Base-by-base conservation (phyloP, 2,113 vertebrate species). In the Amphilophus citrinellus region DNA sequence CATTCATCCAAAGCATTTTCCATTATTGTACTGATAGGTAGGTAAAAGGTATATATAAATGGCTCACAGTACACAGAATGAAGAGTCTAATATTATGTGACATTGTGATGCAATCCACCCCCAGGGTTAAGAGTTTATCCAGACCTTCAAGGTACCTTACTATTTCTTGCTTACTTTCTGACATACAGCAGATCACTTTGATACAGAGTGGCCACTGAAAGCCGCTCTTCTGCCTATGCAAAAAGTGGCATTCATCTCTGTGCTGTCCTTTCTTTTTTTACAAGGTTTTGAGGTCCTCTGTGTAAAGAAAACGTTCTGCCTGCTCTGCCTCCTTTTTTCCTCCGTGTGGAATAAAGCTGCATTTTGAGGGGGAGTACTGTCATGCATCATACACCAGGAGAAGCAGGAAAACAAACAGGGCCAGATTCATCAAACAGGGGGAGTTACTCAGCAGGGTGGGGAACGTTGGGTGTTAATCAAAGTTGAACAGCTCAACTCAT, bases 401-500 rank as follows among this genome's bases (percentile, higher is more conserved):
- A 85, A 88, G 85, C 83, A 37, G 47, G 59, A 83, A 89, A 84
- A 90, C 89, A 91, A 91, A 91, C 87, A 87, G 65, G 86, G 77
- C 80, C 79, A 87, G 91, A 90, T 92, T 88, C 80, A 88, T 91
- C 88, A 85, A 88, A 86, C 82, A 77, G 80, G 59, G 65, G 66
- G 62, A 84, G 81, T 58, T 63, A 56, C 80, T 80, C 88, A 35
- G 86, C 82, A 62, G 84, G 85, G 77, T 50, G 57, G 78, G 58
- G 62, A 77, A 61, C 42, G 22, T 58, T 79, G 77, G 85, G 85
- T 91, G 87, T 90, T 92, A 89, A 88, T 94, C 92, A 94, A 88
- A 91, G 84, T 84, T 84, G 82, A 91, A 79, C 63, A 71, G 80
- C 75, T 83, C 59, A 78, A 85, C 79, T 81, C 44, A 73, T 85